phyloP scores from a whole-genome alignment of 2,113 vertebrate species.

The Zapornia atra region DNA sequence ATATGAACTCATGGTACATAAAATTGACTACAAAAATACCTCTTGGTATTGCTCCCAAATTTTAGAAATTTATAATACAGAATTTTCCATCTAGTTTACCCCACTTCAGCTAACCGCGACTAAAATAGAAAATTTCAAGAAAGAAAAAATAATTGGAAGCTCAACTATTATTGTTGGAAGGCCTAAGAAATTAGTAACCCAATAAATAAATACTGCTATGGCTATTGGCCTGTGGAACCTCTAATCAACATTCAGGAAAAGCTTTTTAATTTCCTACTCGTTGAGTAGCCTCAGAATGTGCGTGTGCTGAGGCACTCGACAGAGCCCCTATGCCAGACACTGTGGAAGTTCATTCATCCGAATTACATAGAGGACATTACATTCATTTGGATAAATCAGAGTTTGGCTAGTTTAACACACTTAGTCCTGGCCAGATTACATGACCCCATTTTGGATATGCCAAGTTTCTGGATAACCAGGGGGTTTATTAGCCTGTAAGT shows the following conservation, averaged over 20 bases:
- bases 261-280: conserved; percentile 70
- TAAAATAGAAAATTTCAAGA: background rate
- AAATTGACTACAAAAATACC: background rate
- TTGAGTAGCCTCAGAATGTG: background rate
- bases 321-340: background rate
- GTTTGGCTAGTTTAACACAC: background rate
- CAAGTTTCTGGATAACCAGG: conserved; percentile 18
- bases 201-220: conserved; percentile 38
- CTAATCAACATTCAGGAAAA: conserved; percentile 41
- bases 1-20: background rate
- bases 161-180: conserved; percentile 56
- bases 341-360: background rate
- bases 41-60: background rate
- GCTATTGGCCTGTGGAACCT: conserved; percentile 10
- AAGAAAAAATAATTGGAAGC: background rate
- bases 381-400: background rate
- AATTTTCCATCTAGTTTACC: background rate
- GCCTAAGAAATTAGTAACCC: conserved; percentile 31
- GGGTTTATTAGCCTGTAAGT: conserved; percentile 6
- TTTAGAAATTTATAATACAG: background rate
- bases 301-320: background rate
- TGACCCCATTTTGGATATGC: background rate
- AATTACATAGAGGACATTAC: background rate
- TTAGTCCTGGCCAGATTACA: background rate
- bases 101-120: background rate